A percentile compares a stretch with the other conserved stretches of the same genome.
These are phyloP conservation scores for Notocelia uddmanniana DNA, from an alignment of 2,888 invertebrate genomes.

Conservation along the genomic window DNA sequence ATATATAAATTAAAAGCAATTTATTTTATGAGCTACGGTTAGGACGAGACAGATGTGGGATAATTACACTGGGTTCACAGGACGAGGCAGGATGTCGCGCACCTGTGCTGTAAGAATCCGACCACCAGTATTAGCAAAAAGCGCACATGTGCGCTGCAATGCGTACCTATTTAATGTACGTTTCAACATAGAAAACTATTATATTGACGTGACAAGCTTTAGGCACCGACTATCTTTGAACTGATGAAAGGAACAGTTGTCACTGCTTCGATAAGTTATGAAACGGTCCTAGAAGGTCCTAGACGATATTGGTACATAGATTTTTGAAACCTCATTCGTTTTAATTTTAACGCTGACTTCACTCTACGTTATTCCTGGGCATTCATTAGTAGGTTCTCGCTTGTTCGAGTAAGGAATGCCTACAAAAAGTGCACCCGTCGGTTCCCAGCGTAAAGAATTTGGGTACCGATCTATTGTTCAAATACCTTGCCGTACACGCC, in stretches of 20 bases:
- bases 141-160: slow-evolving; percentile 49
- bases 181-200: slow-evolving; percentile 45
- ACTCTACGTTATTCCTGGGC: slow-evolving; percentile 28
- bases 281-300: neutral
- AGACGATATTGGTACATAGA: neutral
- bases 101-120: slow-evolving; percentile 74
- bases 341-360: slow-evolving; percentile 12
- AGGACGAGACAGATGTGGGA: slow-evolving; percentile 73
- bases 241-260: neutral
- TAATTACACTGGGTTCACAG: slow-evolving; percentile 69
- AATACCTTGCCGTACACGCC: slow-evolving; percentile 38
- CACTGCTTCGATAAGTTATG: neutral
- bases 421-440: slow-evolving; percentile 57
- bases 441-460: slow-evolving; percentile 53
- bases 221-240: neutral
- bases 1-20: slow-evolving; percentile 37
- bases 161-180: slow-evolving; percentile 48
- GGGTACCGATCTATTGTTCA: slow-evolving; percentile 45
- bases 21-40: slow-evolving; percentile 39
- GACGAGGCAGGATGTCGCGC: slow-evolving; percentile 76
- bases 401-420: slow-evolving; percentile 51
- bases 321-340: neutral
- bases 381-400: slow-evolving; percentile 50
- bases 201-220: neutral
- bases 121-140: slow-evolving; percentile 70